phyloP scores from a whole-genome alignment of 2,113 vertebrate genomes.

The Chlamydotis undulata region DNA sequence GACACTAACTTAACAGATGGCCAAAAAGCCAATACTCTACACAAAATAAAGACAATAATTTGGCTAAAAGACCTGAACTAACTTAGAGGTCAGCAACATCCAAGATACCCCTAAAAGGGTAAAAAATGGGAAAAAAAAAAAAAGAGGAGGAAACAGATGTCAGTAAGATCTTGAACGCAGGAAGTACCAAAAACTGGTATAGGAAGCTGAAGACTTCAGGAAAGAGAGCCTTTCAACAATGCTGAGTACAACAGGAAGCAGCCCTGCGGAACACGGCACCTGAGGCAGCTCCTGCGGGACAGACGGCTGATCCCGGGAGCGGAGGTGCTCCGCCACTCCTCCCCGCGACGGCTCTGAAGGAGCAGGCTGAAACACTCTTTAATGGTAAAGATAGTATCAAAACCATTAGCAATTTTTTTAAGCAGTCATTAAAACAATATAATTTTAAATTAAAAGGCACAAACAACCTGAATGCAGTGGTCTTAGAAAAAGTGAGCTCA shows the following conservation, averaged over 20 bases:
- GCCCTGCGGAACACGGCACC: fast-evolving
- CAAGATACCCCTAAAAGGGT: background rate
- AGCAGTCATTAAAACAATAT: no score
- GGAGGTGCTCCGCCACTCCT: no score
- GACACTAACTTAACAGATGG: background rate
- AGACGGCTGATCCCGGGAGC: no score
- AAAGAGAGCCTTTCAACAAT: background rate
- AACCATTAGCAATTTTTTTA: no score
- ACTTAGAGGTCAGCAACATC: background rate
- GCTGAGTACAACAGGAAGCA: conserved; percentile 10
- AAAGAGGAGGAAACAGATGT: conserved; percentile 51
- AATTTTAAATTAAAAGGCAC: background rate
- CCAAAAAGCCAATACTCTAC: background rate
- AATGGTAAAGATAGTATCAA: no score
- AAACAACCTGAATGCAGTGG: background rate
- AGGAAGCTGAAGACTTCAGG: conserved; percentile 21
- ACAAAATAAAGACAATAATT: background rate
- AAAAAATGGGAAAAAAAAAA: background rate
- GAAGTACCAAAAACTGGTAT: background rate
- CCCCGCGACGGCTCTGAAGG: no score
- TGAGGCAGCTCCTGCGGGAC: background rate
- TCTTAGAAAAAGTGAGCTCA: background rate
- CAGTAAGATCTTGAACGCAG: background rate
- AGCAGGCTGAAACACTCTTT: no score
- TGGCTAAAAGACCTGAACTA: background rate